Conservation (phyloP, 2,797 vertebrate species). For the Melanotaenia trifasciata region DNA sequence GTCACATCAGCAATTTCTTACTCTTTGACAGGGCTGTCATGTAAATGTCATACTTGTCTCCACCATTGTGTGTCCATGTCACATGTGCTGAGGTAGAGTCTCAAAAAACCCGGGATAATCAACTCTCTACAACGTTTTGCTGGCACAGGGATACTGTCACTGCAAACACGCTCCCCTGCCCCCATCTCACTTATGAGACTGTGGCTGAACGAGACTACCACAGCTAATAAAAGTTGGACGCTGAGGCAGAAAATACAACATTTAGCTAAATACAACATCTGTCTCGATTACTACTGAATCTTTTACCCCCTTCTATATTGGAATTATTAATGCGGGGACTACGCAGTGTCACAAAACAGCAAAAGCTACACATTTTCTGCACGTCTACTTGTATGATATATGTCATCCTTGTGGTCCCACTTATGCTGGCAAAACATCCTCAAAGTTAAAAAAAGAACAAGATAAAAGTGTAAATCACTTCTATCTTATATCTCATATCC, state of each 20-base stretch:
- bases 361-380: neutral
- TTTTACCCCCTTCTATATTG: neutral
- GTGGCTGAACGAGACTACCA: neutral
- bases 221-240: neutral
- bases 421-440: neutral
- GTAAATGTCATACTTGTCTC: constrained; percentile 53
- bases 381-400: neutral
- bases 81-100: constrained; percentile 64
- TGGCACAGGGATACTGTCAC: constrained; percentile 40
- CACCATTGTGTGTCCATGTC: constrained; percentile 39
- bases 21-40: constrained; percentile 52
- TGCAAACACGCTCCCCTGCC: constrained; percentile 4
- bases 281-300: neutral
- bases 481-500: neutral
- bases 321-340: neutral
- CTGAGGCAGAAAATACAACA: neutral
- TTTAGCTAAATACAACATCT: neutral
- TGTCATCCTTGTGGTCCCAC: neutral
- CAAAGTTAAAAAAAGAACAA: neutral
- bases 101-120: constrained; percentile 48
- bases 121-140: constrained; percentile 34
- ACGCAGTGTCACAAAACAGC: neutral
- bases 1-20: constrained; percentile 53
- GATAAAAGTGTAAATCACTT: neutral
- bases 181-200: constrained; percentile 4